Evolutionary conservation across 2,113 vertebrate genomes (phyloP).

Genomic region (Balaeniceps rex): DNA sequence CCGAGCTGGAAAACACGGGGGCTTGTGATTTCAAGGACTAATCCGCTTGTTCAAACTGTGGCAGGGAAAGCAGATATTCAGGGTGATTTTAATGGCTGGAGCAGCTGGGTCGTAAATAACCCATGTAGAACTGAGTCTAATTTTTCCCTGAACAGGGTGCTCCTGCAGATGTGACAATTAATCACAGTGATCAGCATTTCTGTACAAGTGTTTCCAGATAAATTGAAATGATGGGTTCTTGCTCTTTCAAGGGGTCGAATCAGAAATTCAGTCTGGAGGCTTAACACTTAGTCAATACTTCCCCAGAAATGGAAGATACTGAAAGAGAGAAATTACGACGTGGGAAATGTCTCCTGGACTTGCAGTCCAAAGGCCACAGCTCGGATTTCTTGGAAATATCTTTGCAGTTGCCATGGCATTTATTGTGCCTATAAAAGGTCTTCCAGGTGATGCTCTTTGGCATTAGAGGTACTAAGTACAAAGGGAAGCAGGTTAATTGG

Average conservation of each 20-base stretch:
- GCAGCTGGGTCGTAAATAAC: slow-evolving; percentile 74
- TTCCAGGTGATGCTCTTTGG: background rate
- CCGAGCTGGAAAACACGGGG: background rate
- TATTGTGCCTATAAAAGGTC: background rate
- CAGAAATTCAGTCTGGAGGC: slow-evolving; percentile 3
- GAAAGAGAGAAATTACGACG: background rate
- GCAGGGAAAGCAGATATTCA: background rate
- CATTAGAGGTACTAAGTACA: background rate
- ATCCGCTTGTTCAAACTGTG: slow-evolving; percentile 31
- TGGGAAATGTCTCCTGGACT: background rate
- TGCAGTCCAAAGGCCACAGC: background rate
- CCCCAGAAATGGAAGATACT: background rate
- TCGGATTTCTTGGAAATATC: slow-evolving; percentile 12
- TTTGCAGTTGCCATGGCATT: slow-evolving; percentile 30
- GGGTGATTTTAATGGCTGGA: slow-evolving; percentile 48
- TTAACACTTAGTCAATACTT: background rate
- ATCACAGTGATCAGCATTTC: background rate
- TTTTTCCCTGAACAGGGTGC: slow-evolving; percentile 16
- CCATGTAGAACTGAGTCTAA: background rate
- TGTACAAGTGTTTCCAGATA: slow-evolving; percentile 21
- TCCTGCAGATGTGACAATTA: slow-evolving; percentile 47
- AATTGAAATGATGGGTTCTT: background rate
- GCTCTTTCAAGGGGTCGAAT: background rate
- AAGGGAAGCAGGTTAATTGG: background rate
- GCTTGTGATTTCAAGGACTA: slow-evolving; percentile 20